A percentile compares a stretch with the other conserved stretches of the same genome.
phyloP scores from a whole-genome alignment of 2,797 vertebrate genomes.

The Scarus forsteni region DNA sequence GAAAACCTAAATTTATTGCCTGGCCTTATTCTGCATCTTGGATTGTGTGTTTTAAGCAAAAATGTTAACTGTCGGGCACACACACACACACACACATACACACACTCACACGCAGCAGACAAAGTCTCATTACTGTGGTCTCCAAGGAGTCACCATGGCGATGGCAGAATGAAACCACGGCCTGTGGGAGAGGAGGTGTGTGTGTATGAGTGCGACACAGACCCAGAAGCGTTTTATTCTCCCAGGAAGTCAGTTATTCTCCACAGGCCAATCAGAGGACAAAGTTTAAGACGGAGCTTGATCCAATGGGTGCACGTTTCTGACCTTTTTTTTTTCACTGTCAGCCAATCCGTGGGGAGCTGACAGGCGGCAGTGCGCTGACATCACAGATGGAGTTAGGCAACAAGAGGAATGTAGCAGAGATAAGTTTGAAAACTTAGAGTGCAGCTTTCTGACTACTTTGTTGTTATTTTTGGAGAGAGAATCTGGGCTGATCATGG shows the following conservation, averaged over 20 bases:
- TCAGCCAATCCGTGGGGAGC: slow-evolving; percentile 23
- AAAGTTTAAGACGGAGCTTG: slow-evolving; percentile 53
- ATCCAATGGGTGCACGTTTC: slow-evolving; percentile 47
- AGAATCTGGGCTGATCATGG: background rate
- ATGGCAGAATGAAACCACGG: slow-evolving; percentile 78
- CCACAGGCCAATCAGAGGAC: slow-evolving; percentile 72
- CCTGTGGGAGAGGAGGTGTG: slow-evolving; percentile 70
- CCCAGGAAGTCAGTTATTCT: slow-evolving; percentile 64
- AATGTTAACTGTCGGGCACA: slow-evolving; percentile 46
- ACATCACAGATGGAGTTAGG: slow-evolving; percentile 21
- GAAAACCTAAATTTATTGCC: no score
- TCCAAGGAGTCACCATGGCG: slow-evolving; percentile 75
- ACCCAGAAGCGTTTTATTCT: slow-evolving; percentile 73
- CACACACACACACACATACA: slow-evolving; percentile 17
- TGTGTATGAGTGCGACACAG: slow-evolving; percentile 56
- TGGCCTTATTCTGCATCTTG: background rate
- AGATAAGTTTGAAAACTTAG: background rate
- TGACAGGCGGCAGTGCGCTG: background rate
- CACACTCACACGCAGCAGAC: slow-evolving; percentile 32
- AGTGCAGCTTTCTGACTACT: slow-evolving; percentile 13
- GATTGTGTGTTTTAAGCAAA: slow-evolving; percentile 33
- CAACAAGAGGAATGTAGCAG: slow-evolving; percentile 29
- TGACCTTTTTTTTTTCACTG: slow-evolving; percentile 46
- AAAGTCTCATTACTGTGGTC: slow-evolving; percentile 68
- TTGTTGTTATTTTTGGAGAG: slow-evolving; percentile 29